Evolutionary conservation across 1,140 invertebrate genomes (phyloP).

Genomic region (Sitophilus oryzae): DNA sequence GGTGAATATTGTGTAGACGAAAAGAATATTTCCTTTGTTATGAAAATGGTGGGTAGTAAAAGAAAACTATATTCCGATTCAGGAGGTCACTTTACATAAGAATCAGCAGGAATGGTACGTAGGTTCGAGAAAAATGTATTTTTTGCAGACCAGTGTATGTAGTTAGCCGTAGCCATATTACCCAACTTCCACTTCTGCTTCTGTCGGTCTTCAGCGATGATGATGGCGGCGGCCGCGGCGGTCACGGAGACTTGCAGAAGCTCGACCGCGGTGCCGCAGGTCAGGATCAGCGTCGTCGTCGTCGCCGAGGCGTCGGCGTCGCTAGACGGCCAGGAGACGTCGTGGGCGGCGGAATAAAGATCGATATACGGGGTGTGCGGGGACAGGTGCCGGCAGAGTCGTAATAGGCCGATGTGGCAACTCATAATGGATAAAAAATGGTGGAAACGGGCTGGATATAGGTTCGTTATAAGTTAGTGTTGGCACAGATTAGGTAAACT

Average conservation of each 20-base stretch:
- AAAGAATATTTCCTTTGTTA: no score
- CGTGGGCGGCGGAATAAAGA: conserved; percentile 15
- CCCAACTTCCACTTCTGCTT: background rate
- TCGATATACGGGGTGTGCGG: conserved; percentile 15
- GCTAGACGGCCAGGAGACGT: conserved; percentile 19
- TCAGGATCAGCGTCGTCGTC: conserved; percentile 23
- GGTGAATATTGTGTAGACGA: no score
- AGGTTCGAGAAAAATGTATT: no score
- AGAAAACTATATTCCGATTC: no score
- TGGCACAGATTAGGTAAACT: no score
- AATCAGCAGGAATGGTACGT: no score
- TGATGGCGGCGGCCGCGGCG: background rate
- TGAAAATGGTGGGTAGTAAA: no score
- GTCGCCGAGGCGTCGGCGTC: conserved; percentile 17
- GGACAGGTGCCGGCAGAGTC: conserved; percentile 5
- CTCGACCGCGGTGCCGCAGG: conserved; percentile 21
- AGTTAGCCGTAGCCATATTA: background rate
- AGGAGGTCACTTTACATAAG: no score
- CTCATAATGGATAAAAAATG: no score
- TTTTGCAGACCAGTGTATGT: no score
- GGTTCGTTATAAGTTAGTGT: no score
- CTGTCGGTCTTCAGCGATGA: background rate
- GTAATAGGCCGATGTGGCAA: background rate
- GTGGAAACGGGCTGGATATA: no score
- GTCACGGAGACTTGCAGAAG: conserved; percentile 22